These are phyloP conservation scores for Megathymus violae DNA, from an alignment of 1,140 invertebrate genomes.

Conservation along the genomic window DNA sequence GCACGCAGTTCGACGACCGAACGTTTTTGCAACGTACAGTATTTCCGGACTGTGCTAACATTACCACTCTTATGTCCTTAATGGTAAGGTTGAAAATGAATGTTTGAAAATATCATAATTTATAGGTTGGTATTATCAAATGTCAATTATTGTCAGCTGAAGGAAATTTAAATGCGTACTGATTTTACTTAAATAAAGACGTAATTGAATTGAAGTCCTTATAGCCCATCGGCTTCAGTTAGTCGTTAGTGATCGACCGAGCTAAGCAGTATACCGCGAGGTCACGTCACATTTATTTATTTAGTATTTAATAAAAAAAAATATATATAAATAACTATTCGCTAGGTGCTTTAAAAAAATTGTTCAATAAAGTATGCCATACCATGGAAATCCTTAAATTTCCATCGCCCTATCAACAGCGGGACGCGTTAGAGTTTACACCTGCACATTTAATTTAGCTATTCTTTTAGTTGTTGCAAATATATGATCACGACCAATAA, in stretches of 20 bases:
- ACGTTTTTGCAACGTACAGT: constrained; percentile 6
- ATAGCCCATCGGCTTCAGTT: neutral
- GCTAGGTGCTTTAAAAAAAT: neutral
- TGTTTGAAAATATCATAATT: neutral
- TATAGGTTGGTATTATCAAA: neutral
- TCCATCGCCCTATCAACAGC: no score
- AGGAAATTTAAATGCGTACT: neutral
- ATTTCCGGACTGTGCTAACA: neutral
- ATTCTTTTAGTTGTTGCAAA: no score
- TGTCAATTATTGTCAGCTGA: neutral
- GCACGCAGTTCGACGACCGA: constrained; percentile 15
- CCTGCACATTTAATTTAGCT: no score
- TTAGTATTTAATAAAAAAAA: no score
- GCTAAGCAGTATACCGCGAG: neutral
- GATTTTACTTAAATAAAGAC: neutral
- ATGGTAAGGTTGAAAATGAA: neutral
- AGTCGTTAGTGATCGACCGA: neutral
- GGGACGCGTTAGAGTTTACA: no score
- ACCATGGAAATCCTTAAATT: no score
- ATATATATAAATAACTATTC: no score
- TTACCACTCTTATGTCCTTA: neutral
- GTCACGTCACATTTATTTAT: no score
- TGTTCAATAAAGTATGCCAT: no score
- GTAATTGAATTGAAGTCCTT: neutral
- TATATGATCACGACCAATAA: no score